Conservation (phyloP, 2,888 invertebrate species). For the Anticlea derivata region DNA sequence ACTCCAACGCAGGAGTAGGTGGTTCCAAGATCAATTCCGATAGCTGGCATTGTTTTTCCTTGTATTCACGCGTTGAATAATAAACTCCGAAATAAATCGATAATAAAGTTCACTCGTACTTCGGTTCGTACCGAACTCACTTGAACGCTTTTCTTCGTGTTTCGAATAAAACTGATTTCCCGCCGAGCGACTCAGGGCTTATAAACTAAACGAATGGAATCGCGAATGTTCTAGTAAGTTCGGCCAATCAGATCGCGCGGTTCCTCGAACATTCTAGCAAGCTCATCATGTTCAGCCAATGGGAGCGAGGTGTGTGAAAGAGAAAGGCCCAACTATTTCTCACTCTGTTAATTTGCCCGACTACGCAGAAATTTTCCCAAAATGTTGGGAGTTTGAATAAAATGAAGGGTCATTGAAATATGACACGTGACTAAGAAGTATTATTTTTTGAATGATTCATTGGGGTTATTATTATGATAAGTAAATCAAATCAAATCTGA, state of each 20-base stretch:
- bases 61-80: conserved; percentile 27
- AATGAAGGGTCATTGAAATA: no score
- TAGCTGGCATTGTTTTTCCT: conserved; percentile 70
- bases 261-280: conserved; percentile 12
- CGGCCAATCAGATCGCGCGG: conserved; percentile 12
- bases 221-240: conserved; percentile 19
- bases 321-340: neutral
- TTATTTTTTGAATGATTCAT: no score
- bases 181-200: conserved; percentile 11
- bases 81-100: neutral
- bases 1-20: conserved; percentile 82
- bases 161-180: conserved; percentile 22
- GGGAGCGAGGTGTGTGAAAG: conserved; percentile 3
- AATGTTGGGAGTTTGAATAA: conserved; percentile 7
- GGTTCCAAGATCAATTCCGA: conserved; percentile 83
- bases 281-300: conserved; percentile 3
- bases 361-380: conserved; percentile 12
- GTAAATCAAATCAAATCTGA: no score
- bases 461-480: no score
- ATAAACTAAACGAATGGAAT: conserved; percentile 10
- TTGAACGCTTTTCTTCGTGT: conserved; percentile 4
- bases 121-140: conserved; percentile 10
- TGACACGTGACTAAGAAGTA: no score
- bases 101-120: conserved; percentile 2
- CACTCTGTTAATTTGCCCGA: conserved; percentile 9